These are phyloP conservation scores for Lanistes nyassanus DNA, from an alignment of 1,140 invertebrate genomes.

Conservation along the genomic window DNA sequence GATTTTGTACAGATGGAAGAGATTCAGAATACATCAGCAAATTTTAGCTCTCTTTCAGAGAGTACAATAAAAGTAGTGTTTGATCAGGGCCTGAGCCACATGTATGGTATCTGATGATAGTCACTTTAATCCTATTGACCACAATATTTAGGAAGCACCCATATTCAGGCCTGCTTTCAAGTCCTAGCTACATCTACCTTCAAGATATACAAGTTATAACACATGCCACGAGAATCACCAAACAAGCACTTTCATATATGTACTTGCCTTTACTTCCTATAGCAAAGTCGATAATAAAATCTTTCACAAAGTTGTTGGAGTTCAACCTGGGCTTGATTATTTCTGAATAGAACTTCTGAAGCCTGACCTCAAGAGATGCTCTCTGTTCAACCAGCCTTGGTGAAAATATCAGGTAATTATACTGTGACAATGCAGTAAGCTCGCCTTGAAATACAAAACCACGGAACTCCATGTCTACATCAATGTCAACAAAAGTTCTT, in stretches of 20 bases:
- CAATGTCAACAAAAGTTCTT: slow-evolving; percentile 52
- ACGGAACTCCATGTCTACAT: slow-evolving; percentile 61
- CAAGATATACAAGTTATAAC: background rate
- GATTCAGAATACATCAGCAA: background rate
- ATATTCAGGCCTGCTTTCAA: background rate
- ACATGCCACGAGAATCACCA: background rate
- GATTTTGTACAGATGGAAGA: background rate
- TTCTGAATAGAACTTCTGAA: slow-evolving; percentile 41
- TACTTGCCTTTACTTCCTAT: slow-evolving; percentile 44
- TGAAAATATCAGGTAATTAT: slow-evolving; percentile 58
- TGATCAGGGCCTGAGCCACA: no score
- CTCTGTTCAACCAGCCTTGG: slow-evolving; percentile 39
- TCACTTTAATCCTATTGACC: no score
- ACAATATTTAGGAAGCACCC: background rate
- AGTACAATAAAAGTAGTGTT: no score
- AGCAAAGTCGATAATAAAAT: slow-evolving; percentile 59
- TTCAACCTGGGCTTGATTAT: slow-evolving; percentile 40
- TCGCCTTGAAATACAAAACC: slow-evolving; percentile 51
- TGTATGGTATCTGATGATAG: no score
- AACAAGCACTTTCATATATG: background rate
- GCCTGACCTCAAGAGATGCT: slow-evolving; percentile 28
- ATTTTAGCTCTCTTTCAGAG: background rate
- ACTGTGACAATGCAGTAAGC: slow-evolving; percentile 55
- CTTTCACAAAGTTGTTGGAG: slow-evolving; percentile 35
- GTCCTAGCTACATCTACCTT: background rate